Conservation (phyloP, 2,888 invertebrate species). For the Coelogynopora nodosa region DNA sequence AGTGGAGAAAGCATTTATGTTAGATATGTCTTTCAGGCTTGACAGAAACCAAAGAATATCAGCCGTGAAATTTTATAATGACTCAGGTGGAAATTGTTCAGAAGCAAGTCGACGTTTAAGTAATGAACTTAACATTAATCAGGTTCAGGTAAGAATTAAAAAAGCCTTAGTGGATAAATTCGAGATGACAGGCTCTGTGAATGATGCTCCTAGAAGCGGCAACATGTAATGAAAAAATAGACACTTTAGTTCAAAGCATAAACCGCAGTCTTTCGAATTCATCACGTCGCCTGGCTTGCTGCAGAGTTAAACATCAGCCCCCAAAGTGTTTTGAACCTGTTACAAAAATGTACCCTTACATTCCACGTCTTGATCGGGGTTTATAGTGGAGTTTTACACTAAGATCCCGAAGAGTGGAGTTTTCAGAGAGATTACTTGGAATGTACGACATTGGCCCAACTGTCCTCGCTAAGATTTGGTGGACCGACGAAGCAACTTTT, state of each 20-base stretch:
- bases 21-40: neutral
- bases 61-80: neutral
- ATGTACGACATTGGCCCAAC: neutral
- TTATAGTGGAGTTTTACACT: no score
- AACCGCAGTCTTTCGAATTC: neutral
- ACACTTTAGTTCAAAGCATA: conserved; percentile 2
- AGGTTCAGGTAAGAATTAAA: conserved; percentile 13
- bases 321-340: neutral
- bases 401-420: neutral
- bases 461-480: neutral
- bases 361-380: neutral
- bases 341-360: neutral
- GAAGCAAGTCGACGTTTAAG: conserved; percentile 32
- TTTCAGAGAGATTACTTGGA: neutral
- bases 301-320: neutral
- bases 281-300: neutral
- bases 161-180: conserved; percentile 9
- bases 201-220: conserved; percentile 4
- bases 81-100: neutral
- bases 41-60: neutral
- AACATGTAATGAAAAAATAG: conserved; percentile 19
- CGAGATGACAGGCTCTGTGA: neutral
- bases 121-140: conserved; percentile 10
- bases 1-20: neutral
- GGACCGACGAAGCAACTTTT: neutral